Evolutionary conservation across 2,797 vertebrate species (phyloP).

Genomic region (Chanos chanos): DNA sequence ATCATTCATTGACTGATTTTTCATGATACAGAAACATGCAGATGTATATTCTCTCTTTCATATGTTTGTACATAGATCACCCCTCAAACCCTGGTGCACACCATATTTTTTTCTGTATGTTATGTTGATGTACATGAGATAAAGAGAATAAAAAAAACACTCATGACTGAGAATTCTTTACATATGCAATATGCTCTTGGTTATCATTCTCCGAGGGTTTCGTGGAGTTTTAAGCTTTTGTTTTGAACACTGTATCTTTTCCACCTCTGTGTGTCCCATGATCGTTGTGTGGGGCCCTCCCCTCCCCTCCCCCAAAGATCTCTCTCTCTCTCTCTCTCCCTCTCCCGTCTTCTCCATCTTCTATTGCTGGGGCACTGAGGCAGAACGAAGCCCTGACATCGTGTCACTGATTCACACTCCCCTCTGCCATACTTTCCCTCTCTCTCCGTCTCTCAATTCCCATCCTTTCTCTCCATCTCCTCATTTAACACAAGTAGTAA

Average conservation of each 20-base stretch:
- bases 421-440: slow-evolving; percentile 34
- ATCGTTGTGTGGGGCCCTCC: slow-evolving; percentile 63
- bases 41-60: no score
- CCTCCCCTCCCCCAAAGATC: slow-evolving; percentile 71
- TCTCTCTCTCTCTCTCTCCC: slow-evolving; percentile 54
- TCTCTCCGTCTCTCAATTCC: slow-evolving; percentile 5
- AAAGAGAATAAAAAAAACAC: no score
- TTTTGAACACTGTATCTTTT: slow-evolving; percentile 65
- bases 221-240: slow-evolving; percentile 1
- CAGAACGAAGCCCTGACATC: slow-evolving; percentile 77
- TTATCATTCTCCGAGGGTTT: background rate
- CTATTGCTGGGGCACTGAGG: slow-evolving; percentile 66
- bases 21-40: no score
- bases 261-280: slow-evolving; percentile 69
- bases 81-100: no score
- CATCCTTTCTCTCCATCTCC: slow-evolving; percentile 52
- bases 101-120: no score
- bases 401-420: slow-evolving; percentile 64
- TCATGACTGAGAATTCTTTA: no score
- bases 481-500: no score
- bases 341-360: slow-evolving; percentile 63
- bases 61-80: no score
- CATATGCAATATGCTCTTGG: background rate
- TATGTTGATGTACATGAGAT: no score
- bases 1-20: no score